Conservation (phyloP, 2,113 vertebrate genomes). For the Oryzias javanicus region DNA sequence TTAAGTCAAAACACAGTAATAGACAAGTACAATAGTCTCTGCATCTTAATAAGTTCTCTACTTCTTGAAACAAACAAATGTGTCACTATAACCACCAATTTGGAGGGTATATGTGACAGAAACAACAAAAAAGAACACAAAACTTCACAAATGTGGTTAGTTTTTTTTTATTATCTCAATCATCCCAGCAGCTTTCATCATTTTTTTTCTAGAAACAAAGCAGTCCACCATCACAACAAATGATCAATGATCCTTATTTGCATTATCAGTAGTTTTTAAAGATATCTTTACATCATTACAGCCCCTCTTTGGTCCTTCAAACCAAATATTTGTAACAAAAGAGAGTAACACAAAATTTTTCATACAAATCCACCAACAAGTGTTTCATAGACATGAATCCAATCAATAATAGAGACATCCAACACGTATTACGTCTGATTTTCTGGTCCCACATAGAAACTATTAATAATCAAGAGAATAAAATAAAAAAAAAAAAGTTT, state of each 20-base stretch:
- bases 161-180: conserved; percentile 50
- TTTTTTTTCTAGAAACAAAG: conserved; percentile 13
- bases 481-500: conserved; percentile 12
- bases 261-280: conserved; percentile 73
- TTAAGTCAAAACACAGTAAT: too few species aligned
- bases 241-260: conserved; percentile 47
- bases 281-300: conserved; percentile 35
- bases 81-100: too few species aligned
- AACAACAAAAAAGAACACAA: not conserved
- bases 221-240: conserved; percentile 36
- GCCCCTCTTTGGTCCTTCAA: conserved; percentile 53
- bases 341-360: conserved; percentile 20
- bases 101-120: not conserved
- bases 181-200: not conserved
- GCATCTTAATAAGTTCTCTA: too few species aligned
- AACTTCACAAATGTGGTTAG: conserved; percentile 5
- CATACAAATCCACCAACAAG: conserved; percentile 23
- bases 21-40: too few species aligned
- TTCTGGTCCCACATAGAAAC: conserved; percentile 15
- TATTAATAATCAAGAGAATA: not conserved
- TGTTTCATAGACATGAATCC: conserved; percentile 27
- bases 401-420: conserved; percentile 28
- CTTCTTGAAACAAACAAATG: too few species aligned
- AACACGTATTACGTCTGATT: conserved; percentile 6
- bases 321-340: conserved; percentile 48